These are phyloP conservation scores for Elachura formosa DNA, from an alignment of 2,113 vertebrate genomes.

Conservation along the genomic window DNA sequence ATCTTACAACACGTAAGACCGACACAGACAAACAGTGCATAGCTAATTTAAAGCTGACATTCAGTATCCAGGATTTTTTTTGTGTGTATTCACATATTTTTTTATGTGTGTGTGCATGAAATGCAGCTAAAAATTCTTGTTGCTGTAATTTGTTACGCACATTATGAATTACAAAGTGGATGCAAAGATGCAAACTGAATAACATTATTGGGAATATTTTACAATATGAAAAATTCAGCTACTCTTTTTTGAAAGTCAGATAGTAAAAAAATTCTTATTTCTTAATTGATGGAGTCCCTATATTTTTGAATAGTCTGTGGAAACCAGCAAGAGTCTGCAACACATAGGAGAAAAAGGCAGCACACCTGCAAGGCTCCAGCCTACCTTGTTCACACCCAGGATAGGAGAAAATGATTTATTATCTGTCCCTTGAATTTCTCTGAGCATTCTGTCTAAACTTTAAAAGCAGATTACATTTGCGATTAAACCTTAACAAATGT, in stretches of 20 bases:
- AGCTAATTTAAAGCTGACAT: not conserved
- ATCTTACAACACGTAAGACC: not conserved
- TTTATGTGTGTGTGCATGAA: not conserved
- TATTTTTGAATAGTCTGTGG: not conserved
- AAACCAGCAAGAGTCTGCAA: not conserved
- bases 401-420: constrained; percentile 72
- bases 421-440: constrained; percentile 73
- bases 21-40: not conserved
- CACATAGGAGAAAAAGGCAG: not conserved
- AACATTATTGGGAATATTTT: not conserved
- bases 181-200: not conserved
- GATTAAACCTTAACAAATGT: constrained; percentile 81
- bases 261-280: not conserved
- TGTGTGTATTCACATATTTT: not conserved
- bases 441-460: constrained; percentile 75
- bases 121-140: not conserved
- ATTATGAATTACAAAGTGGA: not conserved
- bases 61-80: not conserved
- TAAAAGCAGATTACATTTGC: constrained; percentile 73
- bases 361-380: constrained; percentile 43
- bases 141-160: not conserved
- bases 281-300: not conserved
- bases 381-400: constrained; percentile 64
- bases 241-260: not conserved
- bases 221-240: not conserved